phyloP scores from a whole-genome alignment of 2,113 vertebrate genomes.

The Mobula hypostoma region DNA sequence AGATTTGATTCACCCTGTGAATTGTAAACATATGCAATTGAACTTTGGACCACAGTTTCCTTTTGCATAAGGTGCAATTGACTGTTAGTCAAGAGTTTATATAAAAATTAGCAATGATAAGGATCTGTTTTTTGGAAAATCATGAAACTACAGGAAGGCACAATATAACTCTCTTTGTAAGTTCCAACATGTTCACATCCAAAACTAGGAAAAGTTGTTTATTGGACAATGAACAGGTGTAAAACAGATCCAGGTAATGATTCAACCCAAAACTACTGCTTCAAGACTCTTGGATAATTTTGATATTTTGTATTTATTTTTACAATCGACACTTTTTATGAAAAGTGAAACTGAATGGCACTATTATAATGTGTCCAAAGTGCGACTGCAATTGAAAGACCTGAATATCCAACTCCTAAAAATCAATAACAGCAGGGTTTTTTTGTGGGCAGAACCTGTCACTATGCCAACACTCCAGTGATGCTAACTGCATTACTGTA shows the following conservation, averaged over 20 bases:
- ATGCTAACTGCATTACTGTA: not conserved
- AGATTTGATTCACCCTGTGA: not conserved
- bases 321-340: not conserved
- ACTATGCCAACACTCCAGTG: too few species aligned
- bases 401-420: not conserved
- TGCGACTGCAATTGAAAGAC: not conserved
- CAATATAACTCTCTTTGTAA: not conserved
- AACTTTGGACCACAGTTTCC: slow-evolving; percentile 15
- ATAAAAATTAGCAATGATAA: not conserved
- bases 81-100: not conserved
- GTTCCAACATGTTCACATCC: not conserved
- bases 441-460: not conserved
- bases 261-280: not conserved
- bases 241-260: not conserved
- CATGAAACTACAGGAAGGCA: not conserved
- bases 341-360: not conserved
- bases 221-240: not conserved
- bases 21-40: not conserved
- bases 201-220: not conserved
- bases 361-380: not conserved
- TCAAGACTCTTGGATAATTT: not conserved
- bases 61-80: not conserved
- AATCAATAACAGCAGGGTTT: not conserved
- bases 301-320: not conserved
- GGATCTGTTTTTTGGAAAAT: not conserved